Base-by-base conservation (phyloP, 1,140 invertebrate genomes). In the Drosophila pallidifrons region DNA sequence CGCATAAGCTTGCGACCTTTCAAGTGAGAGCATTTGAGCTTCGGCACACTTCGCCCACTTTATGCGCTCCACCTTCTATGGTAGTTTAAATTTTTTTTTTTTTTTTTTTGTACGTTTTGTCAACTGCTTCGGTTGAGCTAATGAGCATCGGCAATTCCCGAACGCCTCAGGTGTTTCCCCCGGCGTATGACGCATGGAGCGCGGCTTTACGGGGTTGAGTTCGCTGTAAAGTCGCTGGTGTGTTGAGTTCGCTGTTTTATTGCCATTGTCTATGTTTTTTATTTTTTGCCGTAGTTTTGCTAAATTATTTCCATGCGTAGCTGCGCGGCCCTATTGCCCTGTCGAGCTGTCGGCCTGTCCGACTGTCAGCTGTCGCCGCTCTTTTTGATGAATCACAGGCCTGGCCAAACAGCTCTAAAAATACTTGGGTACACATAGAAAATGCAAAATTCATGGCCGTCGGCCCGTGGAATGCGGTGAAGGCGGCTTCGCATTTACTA, bases 341-440 rank as follows among this genome's bases (percentile, higher is more conserved):
- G 81, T 69, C 75, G 58, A 68, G 49, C 79, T 87, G 82, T 16
- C 16, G 49, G 28, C 20, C 66, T 60, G 79, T 76, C 75, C 52
- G 79, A 51, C 80, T 89, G 83, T 88, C 83, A 88, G 80, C 83
- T 88, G 83, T 88, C 83, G 85, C 77, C 77, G 77, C 80, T 80
- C 35, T 74, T 81, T 88, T 88, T 88, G 83, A 88, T 88, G 83
- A 88, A 88, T 88, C 83, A 88, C 85, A 89, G 83, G 68, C 85
- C 83, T 82, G 79, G 66, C 69, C 80, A 77, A 75, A 79, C 70
- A 69, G 85, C 83, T 75, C 83, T 83, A 88, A 87, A 87, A 88
- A 87, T 87, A 87, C 77, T 54, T 72, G 45, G 52, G 55, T 55
- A 77, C 70, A 70, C 46, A 63, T 16, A 78, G 55, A 77, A 82